Conservation (phyloP, 2,888 invertebrate species). For the Phaonia tiefii region DNA sequence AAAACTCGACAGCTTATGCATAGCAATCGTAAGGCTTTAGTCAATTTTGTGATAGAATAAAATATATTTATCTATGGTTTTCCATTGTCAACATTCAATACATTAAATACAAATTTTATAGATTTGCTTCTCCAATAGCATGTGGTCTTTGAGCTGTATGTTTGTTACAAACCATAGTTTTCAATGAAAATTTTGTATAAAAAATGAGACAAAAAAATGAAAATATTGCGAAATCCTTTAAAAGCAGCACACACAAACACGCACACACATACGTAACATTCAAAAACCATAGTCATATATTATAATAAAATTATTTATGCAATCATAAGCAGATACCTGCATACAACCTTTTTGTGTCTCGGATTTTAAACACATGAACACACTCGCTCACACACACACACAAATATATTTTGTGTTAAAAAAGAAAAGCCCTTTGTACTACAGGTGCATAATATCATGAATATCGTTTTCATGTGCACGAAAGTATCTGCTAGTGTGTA, state of each 20-base stretch:
- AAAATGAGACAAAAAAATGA: slow-evolving; percentile 7
- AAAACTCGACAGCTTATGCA: no score
- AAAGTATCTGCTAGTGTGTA: no score
- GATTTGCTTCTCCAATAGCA: neutral
- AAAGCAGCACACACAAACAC: neutral
- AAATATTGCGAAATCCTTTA: slow-evolving; percentile 18
- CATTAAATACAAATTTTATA: slow-evolving; percentile 8
- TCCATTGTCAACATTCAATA: neutral
- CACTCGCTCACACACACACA: neutral
- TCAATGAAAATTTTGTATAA: neutral
- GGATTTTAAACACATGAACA: neutral
- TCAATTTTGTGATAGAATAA: neutral
- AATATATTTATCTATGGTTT: neutral
- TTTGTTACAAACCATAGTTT: neutral
- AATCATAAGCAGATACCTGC: slow-evolving; percentile 33
- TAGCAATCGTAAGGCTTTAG: neutral
- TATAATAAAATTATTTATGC: slow-evolving; percentile 37
- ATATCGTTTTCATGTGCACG: no score
- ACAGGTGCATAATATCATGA: slow-evolving; percentile 17
- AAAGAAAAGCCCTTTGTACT: neutral
- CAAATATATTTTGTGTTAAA: neutral
- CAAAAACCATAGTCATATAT: slow-evolving; percentile 12
- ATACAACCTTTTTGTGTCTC: slow-evolving; percentile 28
- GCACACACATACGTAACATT: neutral
- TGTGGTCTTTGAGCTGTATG: no score